phyloP scores from a whole-genome alignment of 2,113 vertebrate genomes.

The Paracanthobrama guichenoti region DNA sequence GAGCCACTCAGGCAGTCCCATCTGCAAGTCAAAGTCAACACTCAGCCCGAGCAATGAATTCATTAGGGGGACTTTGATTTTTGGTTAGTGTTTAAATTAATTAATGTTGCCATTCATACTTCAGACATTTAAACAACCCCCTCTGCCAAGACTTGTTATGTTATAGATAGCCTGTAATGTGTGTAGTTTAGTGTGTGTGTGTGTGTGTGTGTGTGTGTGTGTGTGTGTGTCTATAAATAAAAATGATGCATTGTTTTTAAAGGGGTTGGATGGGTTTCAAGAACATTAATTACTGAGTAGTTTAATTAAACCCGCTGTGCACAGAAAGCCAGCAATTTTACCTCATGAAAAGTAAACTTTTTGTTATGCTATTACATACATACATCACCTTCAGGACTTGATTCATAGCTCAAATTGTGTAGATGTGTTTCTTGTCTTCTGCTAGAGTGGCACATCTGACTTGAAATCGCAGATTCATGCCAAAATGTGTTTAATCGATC shows the following conservation, averaged over 20 bases:
- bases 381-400: background rate
- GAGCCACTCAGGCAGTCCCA: conserved; percentile 41
- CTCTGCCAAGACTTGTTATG: conserved; percentile 11
- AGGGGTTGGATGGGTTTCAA: background rate
- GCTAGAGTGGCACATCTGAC: conserved; percentile 5
- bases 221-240: background rate
- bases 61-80: conserved; percentile 49
- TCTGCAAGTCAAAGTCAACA: conserved; percentile 51
- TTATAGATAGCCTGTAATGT: background rate
- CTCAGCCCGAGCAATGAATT: conserved; percentile 43
- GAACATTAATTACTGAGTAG: background rate
- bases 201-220: no score
- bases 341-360: background rate
- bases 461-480: background rate
- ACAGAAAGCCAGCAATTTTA: background rate
- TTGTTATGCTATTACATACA: background rate
- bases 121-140: conserved; percentile 13
- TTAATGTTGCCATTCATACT: conserved; percentile 48
- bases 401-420: background rate
- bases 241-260: background rate
- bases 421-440: background rate
- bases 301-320: background rate
- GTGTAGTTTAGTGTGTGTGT: background rate
- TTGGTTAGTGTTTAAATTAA: conserved; percentile 41
- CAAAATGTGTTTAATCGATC: conserved; percentile 7